A percentile compares a stretch with the other conserved stretches of the same genome.
These are phyloP conservation scores for Amblyraja radiata DNA, from an alignment of 2,797 vertebrate species.

Conservation along the genomic window DNA sequence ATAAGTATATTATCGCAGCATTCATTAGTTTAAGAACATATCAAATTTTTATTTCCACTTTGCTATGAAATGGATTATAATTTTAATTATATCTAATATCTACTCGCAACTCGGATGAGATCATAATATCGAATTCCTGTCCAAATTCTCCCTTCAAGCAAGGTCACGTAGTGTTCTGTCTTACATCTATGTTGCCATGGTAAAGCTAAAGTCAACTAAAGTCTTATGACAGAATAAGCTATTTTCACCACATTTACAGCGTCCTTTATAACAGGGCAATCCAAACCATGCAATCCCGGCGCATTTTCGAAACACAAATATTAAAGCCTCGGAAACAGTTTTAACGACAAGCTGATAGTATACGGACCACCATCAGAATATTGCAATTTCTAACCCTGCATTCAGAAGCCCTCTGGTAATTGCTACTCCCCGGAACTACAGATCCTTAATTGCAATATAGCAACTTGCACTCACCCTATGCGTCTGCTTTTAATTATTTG, in stretches of 20 bases:
- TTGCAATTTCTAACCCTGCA: neutral
- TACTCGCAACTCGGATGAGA: neutral
- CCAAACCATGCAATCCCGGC: neutral
- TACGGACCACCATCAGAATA: neutral
- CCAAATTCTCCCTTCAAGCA: slow-evolving; percentile 25
- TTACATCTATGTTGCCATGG: slow-evolving; percentile 34
- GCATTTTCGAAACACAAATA: neutral
- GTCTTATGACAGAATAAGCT: slow-evolving; percentile 9
- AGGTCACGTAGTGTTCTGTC: slow-evolving; percentile 12
- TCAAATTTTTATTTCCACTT: no score
- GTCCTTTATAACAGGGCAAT: neutral
- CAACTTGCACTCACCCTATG: slow-evolving; percentile 4
- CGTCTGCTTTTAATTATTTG: neutral
- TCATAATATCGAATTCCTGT: neutral
- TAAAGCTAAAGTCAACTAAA: slow-evolving; percentile 34
- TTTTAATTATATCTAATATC: neutral
- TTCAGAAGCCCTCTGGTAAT: neutral
- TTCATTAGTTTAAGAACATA: neutral
- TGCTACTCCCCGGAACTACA: neutral
- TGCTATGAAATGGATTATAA: neutral
- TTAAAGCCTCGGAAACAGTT: neutral
- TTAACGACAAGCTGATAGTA: neutral
- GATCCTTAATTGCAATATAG: neutral
- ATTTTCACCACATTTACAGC: slow-evolving; percentile 17
- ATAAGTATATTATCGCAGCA: neutral